Evolutionary conservation across 2,113 vertebrate genomes (phyloP), one percentile per base, ranked within the genome.

Genomic region (Podocnemis expansa): DNA sequence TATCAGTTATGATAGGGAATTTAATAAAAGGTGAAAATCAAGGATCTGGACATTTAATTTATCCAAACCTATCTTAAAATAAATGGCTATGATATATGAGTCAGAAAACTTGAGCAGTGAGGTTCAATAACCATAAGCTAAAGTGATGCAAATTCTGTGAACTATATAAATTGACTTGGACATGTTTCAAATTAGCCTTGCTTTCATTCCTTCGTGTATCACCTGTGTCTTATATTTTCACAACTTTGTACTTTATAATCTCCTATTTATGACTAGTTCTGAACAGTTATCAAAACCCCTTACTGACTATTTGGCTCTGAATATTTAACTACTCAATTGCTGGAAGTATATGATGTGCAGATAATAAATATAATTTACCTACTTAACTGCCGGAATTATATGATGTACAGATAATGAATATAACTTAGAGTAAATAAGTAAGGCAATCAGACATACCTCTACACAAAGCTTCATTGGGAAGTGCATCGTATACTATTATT

Each of bases 351-450:
- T 84, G 10, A 25, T 41, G 78, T 12, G 3, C 10, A n/a, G 8
- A 29, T 5, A 38, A 13, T 70, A 56, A 83, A 31, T 55, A 52
- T 22, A 54, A 45, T 6, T 27, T 63, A 0, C n/a, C n/a, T n/a
- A n/a, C n/a, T n/a, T n/a, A n/a, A n/a, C n/a, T n/a, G n/a, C n/a
- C n/a, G 12, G 43, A 79, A 93, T 6, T 4, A 85, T 73, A 11
- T 84, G 10, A 25, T 41, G 81, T 12, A 2, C 10, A n/a, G 8
- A 29, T 5, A n/a, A 12, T 70, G 54, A 83, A 31, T 58, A 52
- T 22, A 54, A 45, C 7, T 27, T 63, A 0, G 0, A 2, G 1
- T 27, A 38, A 86, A 34, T 7, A 58, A 2, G 47, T 63, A 81
- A 16, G 78, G 41, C 41, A 5, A 34, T 56, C 88, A 34, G 52